Evolutionary conservation across 2,797 vertebrate species (phyloP).

Genomic region (Macropodus opercularis): DNA sequence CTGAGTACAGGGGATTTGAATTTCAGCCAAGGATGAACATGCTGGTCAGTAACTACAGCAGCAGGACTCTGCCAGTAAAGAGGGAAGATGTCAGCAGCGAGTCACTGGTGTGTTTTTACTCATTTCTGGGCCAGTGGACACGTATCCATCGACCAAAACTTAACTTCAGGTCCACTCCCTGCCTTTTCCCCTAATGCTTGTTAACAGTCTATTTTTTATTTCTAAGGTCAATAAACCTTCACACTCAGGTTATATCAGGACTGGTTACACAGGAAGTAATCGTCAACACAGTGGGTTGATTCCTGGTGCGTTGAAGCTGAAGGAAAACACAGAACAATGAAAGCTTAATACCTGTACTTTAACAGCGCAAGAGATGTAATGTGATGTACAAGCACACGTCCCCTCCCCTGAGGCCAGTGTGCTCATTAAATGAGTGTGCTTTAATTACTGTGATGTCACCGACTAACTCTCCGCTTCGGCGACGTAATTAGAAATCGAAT

Average conservation of each 20-base stretch:
- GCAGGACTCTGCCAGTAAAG: background rate
- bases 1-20: background rate
- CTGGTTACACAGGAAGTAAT: background rate
- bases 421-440: slow-evolving; percentile 57
- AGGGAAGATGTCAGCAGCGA: background rate
- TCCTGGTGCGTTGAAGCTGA: background rate
- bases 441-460: slow-evolving; percentile 73
- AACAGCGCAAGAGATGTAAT: background rate
- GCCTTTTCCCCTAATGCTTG: background rate
- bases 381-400: slow-evolving; percentile 9
- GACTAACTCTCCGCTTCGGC: slow-evolving; percentile 30
- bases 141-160: too few species aligned
- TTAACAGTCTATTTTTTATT: too few species aligned
- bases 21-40: background rate
- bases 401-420: slow-evolving; percentile 30
- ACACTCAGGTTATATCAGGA: background rate
- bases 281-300: background rate
- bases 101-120: background rate
- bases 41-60: background rate
- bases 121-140: background rate
- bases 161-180: background rate
- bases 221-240: too few species aligned
- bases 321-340: background rate
- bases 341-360: background rate
- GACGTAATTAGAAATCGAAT: slow-evolving; percentile 55